Base-by-base conservation (phyloP, 2,113 vertebrate species). In the Ia io region DNA sequence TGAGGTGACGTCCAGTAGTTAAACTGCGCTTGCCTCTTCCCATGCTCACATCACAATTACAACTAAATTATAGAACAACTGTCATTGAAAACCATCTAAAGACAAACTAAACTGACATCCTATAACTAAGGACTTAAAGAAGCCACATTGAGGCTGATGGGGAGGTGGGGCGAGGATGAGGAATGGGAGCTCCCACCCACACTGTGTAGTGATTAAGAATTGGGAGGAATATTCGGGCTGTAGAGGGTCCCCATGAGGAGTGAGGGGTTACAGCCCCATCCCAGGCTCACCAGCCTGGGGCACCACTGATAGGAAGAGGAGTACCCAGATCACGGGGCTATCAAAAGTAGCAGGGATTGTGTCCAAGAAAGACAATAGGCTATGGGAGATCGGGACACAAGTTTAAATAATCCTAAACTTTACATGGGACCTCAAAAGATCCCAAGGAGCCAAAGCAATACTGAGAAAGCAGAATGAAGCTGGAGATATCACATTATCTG, bases 111-210 rank as follows among this genome's bases (percentile, higher is more conserved):
- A 28, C 59, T 61, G 59, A 28, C 59, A 61, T 61, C 23, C 59
- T 28, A 61, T 25, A 61, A 61, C 59, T 61, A 28, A 61, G 59
- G 59, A 61, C 25, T 61, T 61, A 61, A 12, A 61, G 59, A 61
- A 61, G 59, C 59, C 59, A 12, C 59, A 28, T 1, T 11, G 51
- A 56, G 22, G 5, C 53, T 56, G 53, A 56, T 35, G 35, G 20
- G 5, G 12, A 35, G 20, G 11, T 8, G 5, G 32, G n/a, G n/a
- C 1, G 0, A 23, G 37, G 32, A 37, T 56, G 13, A 14, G 22
- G 51, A 56, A 5, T 35, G 12, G 22, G 51, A 56, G 13, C 6
- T 16, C 77, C 76, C 11, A n/a, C 12, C 35, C 6, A 12, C 49
- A 9, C 30, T 1, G 6, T 5, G 6, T 53, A 22, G 51, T 56